Conservation (phyloP, 2,113 vertebrate species). For the Chaetodon trifascialis region DNA sequence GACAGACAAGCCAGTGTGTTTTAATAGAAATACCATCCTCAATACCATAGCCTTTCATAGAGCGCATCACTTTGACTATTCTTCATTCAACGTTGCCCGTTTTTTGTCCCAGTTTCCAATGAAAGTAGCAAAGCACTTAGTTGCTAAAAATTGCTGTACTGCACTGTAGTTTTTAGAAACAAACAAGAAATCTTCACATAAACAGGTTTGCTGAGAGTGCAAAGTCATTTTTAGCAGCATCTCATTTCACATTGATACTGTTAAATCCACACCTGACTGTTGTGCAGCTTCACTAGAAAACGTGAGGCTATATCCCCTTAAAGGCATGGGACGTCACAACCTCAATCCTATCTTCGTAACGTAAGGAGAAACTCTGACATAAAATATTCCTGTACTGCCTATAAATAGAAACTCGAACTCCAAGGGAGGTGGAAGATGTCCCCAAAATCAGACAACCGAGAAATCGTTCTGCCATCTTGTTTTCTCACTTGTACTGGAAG, state of each 20-base stretch:
- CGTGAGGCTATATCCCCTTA: not conserved
- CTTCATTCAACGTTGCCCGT: not conserved
- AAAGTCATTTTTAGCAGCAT: conserved; percentile 57
- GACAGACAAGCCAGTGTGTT: conserved; percentile 21
- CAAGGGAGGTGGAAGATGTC: not conserved
- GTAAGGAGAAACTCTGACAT: not conserved
- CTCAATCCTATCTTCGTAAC: conserved; percentile 37
- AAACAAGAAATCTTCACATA: not conserved
- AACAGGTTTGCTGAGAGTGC: conserved; percentile 53
- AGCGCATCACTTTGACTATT: conserved; percentile 11
- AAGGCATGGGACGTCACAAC: conserved; percentile 1
- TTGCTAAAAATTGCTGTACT: conserved; percentile 38
- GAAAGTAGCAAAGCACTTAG: conserved; percentile 29
- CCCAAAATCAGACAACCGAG: not conserved
- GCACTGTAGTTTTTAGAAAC: conserved; percentile 34
- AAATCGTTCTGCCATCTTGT: not conserved
- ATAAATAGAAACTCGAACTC: not conserved
- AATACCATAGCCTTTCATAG: not conserved
- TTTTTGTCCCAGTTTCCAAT: conserved; percentile 36
- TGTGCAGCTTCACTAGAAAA: conserved; percentile 29
- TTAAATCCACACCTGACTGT: conserved; percentile 49
- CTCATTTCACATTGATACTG: conserved; percentile 40
- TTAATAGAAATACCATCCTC: conserved; percentile 27
- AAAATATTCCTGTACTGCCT: not conserved
- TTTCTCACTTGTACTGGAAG: not conserved